phyloP scores from a whole-genome alignment of 1,140 invertebrate genomes.

The Drosophila gunungcola region DNA sequence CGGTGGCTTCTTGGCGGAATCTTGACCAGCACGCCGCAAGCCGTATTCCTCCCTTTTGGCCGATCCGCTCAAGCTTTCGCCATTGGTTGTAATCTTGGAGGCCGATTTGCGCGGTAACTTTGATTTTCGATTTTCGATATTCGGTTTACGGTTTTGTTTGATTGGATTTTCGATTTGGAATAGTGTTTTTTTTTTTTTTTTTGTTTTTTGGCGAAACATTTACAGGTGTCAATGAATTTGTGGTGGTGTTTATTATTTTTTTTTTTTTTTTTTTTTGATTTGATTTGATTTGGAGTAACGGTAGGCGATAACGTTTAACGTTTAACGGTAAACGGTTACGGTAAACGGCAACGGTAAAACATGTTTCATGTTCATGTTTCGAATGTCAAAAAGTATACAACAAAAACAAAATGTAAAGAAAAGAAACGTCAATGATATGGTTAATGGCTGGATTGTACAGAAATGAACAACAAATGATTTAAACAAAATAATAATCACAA shows the following conservation, averaged over 20 bases:
- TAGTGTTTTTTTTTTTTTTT: slow-evolving; percentile 16
- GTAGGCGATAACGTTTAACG: slow-evolving; percentile 29
- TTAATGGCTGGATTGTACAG: slow-evolving; percentile 26
- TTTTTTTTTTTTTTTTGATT: no score
- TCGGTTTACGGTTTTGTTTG: no score
- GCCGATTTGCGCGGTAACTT: slow-evolving; percentile 61
- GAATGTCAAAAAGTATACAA: slow-evolving; percentile 48
- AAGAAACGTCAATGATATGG: slow-evolving; percentile 47
- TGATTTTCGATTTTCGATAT: slow-evolving; percentile 10
- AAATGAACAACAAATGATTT: slow-evolving; percentile 24
- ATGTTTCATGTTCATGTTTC: slow-evolving; percentile 43
- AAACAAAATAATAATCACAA: slow-evolving; percentile 2
- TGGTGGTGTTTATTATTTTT: slow-evolving; percentile 33
- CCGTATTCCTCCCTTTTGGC: slow-evolving; percentile 51
- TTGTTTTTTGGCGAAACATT: slow-evolving; percentile 59
- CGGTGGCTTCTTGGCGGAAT: slow-evolving; percentile 47
- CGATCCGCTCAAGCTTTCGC: slow-evolving; percentile 30
- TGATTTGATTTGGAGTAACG: slow-evolving; percentile 7
- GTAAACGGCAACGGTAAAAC: slow-evolving; percentile 36
- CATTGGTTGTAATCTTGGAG: slow-evolving; percentile 34
- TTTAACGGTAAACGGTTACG: slow-evolving; percentile 36
- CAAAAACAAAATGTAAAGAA: slow-evolving; percentile 61
- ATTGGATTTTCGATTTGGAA: slow-evolving; percentile 21
- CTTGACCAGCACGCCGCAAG: slow-evolving; percentile 32
- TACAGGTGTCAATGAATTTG: slow-evolving; percentile 60